Conservation (phyloP, 2,797 vertebrate genomes). For the Myotis findleyi region DNA sequence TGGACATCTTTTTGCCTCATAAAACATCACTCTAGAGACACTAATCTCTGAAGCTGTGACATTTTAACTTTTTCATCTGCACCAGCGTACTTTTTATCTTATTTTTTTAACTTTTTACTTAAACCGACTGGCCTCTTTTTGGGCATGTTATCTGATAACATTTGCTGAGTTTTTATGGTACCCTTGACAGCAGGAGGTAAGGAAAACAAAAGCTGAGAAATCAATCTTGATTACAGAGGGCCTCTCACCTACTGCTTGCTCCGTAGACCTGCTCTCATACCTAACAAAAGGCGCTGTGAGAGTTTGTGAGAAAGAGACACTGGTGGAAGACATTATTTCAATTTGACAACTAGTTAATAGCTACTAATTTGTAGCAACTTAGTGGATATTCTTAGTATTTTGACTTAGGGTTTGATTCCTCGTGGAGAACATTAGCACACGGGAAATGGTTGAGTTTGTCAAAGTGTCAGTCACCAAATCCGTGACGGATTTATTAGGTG, state of each 20-base stretch:
- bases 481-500: background rate
- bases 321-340: background rate
- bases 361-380: background rate
- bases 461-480: background rate
- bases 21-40: background rate
- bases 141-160: conserved; percentile 10
- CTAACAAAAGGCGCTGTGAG: background rate
- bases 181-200: conserved; percentile 7
- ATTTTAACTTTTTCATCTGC: conserved; percentile 55
- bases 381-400: background rate
- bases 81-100: background rate
- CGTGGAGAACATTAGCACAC: background rate
- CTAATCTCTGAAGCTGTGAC: background rate
- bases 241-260: background rate
- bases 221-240: background rate
- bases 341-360: background rate
- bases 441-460: background rate
- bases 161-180: conserved; percentile 55
- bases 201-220: conserved; percentile 35
- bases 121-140: conserved; percentile 31
- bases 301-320: background rate
- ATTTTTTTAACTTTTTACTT: background rate
- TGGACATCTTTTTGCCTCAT: background rate
- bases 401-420: background rate
- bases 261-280: accelerated